These are phyloP conservation scores for Hyperoplus immaculatus DNA, from an alignment of 2,797 vertebrate species.

Conservation along the genomic window DNA sequence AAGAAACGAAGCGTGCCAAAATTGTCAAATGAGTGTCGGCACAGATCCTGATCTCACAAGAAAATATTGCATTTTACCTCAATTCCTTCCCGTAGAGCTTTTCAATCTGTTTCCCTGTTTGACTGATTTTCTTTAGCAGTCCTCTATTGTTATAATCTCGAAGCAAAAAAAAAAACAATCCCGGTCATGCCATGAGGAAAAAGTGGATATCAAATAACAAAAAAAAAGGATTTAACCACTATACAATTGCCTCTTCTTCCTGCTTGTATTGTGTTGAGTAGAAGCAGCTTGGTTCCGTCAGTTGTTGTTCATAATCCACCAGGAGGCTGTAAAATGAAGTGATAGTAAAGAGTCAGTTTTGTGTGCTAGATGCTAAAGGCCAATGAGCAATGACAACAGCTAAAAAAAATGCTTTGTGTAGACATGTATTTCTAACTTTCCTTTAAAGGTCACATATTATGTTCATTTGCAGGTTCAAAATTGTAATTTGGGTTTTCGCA, in stretches of 20 bases:
- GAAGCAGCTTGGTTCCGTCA: slow-evolving; percentile 72
- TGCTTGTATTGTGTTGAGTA: slow-evolving; percentile 35
- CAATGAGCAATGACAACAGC: neutral
- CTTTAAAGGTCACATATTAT: neutral
- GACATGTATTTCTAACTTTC: neutral
- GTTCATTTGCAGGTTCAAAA: too few species aligned
- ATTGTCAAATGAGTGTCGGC: slow-evolving; percentile 33
- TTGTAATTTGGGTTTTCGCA: too few species aligned
- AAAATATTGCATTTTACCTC: slow-evolving; percentile 56
- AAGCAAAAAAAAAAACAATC: slow-evolving; percentile 53
- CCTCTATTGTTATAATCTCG: slow-evolving; percentile 40
- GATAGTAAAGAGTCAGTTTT: slow-evolving; percentile 16
- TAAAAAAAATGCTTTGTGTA: neutral
- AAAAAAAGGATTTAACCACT: slow-evolving; percentile 22
- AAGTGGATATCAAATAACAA: slow-evolving; percentile 53
- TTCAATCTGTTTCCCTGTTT: slow-evolving; percentile 21
- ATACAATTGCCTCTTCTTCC: slow-evolving; percentile 39
- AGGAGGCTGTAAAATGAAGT: slow-evolving; percentile 87
- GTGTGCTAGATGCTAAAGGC: slow-evolving; percentile 9
- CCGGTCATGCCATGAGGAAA: slow-evolving; percentile 64
- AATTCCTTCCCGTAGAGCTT: slow-evolving; percentile 32
- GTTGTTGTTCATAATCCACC: slow-evolving; percentile 97
- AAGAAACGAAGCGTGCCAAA: slow-evolving; percentile 51
- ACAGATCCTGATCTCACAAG: slow-evolving; percentile 43
- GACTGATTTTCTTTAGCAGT: slow-evolving; percentile 42